Base-by-base conservation (phyloP, 1,140 invertebrate genomes). In the Eciton burchellii region DNA sequence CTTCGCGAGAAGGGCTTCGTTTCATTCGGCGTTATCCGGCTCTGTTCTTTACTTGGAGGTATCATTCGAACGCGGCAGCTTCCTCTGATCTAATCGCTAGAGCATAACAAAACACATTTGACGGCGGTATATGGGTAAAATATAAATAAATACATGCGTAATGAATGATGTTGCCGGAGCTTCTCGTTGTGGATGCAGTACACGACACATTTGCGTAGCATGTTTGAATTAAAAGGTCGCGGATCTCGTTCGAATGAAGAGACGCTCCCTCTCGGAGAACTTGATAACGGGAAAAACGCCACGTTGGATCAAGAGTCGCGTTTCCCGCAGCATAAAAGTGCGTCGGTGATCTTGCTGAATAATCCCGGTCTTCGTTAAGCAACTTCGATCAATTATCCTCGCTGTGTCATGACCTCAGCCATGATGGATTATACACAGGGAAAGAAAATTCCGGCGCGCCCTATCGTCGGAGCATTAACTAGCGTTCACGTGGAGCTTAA, bases 401-500 rank as follows among this genome's bases (percentile, higher is more conserved):
- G 16, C 68, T n/a, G 45, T n/a, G 63, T 79, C 62, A 6, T 43
- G 52, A 79, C 41, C 43, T 56, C 49, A 57, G 49, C 35, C 12
- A 49, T 79, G 74, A 79, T 79, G 49, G 57, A 79, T 79, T 70
- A 54, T 77, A 56, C 49, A 43, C 21, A 57, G 41, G 35, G 24
- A 79, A 70, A 70, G 63, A 57, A 79, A 79, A 68, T 79, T 68
- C 70, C 54, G 70, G 19, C 47, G 63, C 45, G 26, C 8, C 52
- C n/a, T 47, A 52, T 68, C 66, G 74, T 77, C 63, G 56, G 56
- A 49, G 63, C 11, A 35, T 35, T 79, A 79, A 79, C 63, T 70
- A 63, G 70, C 63, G 74, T 79, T 79, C 63, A 79, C 26, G 74
- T 35, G 12, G 3, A 19, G 35, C 74, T 79, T 70, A 57, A 35